Conservation (phyloP, 2,113 vertebrate genomes). For the Cavia aperea region DNA sequence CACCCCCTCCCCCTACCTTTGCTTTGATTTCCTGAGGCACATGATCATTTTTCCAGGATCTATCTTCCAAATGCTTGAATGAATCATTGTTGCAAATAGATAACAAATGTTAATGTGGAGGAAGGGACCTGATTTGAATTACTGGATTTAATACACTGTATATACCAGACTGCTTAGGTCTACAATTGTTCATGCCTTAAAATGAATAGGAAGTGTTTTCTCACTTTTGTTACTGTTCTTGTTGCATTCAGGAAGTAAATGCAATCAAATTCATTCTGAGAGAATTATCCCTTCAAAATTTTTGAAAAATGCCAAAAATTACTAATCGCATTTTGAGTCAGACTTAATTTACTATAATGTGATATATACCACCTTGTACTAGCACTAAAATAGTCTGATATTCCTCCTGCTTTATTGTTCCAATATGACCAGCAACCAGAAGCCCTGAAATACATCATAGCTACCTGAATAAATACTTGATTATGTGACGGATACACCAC, state of each 20-base stretch:
- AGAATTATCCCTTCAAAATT: background rate
- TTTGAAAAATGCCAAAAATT: background rate
- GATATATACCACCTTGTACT: background rate
- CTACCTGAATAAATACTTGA: background rate
- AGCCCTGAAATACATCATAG: background rate
- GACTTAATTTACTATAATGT: background rate
- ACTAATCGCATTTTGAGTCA: background rate
- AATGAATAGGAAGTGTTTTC: background rate
- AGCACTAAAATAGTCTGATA: background rate
- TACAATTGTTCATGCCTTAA: background rate
- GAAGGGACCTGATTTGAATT: background rate
- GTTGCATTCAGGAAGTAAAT: background rate
- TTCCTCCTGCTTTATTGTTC: accelerated
- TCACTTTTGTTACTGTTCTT: background rate
- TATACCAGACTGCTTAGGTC: background rate
- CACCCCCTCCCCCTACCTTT: background rate
- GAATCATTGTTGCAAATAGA: background rate
- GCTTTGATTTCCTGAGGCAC: background rate
- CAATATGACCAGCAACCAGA: background rate
- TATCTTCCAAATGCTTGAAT: background rate
- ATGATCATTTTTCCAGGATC: conserved; percentile 31
- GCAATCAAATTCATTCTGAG: background rate
- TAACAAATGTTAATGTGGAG: background rate
- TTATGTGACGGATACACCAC: background rate
- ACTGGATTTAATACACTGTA: background rate